phyloP scores from a whole-genome alignment of 2,888 invertebrate species.

The Archips crataeganus region DNA sequence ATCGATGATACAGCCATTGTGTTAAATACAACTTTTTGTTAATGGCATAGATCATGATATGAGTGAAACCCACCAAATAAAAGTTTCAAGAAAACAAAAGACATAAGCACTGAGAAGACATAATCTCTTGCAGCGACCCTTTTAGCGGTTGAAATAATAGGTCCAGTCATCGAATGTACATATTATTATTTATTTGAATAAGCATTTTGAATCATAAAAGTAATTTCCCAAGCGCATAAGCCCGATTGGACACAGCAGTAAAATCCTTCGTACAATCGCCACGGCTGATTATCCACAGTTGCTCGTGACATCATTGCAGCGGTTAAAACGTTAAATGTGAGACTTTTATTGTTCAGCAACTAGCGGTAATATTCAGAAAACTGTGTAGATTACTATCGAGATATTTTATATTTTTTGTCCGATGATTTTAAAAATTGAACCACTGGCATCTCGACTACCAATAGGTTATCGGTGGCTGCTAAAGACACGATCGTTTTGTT shows the following conservation, averaged over 20 bases:
- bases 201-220: constrained; percentile 12
- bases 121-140: not conserved
- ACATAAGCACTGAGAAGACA: no score
- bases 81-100: no score
- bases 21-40: no score
- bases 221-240: constrained; percentile 6
- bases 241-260: constrained; percentile 16
- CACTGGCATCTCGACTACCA: not conserved
- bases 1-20: no score
- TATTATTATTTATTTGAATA: constrained; percentile 3
- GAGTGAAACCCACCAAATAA: no score
- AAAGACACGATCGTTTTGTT: not conserved
- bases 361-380: not conserved
- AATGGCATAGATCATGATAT: no score
- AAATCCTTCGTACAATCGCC: constrained; percentile 6
- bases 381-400: not conserved
- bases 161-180: not conserved
- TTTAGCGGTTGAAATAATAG: not conserved
- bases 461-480: not conserved
- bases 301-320: constrained; percentile 18
- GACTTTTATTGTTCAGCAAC: constrained; percentile 9
- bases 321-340: constrained; percentile 10
- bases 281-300: constrained; percentile 17
- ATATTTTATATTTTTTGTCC: not conserved
- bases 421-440: not conserved